Base-by-base conservation (phyloP, 2,888 invertebrate species). In the Drosophila rubida region DNA sequence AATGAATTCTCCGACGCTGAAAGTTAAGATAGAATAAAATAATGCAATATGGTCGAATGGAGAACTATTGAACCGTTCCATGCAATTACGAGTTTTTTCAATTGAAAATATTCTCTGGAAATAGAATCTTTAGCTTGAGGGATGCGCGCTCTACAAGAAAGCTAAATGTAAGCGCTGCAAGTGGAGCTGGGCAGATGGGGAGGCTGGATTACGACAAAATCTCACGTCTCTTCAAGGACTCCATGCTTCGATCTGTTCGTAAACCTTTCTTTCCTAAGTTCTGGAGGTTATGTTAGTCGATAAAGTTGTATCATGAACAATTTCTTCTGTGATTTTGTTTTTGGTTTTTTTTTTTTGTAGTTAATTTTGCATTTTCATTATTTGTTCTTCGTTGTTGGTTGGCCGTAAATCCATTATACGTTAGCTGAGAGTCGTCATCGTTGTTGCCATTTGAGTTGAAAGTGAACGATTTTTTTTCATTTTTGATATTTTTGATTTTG, bases 391-490 rank as follows among this genome's bases (percentile, higher is more conserved):
- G 11, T 22, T 16, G 16, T 50, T 42, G 35, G 44, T 41, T 45
- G 25, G 62, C 64, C 80, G 27, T 78, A 70, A 81, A 68, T 81
- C 81, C 81, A n/a, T 80, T 68, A 16, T 58, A 68, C 54, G 58
- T 32, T 80, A 63, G 76, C 76, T 61, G 68, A 62, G 58, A 51
- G 81, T 80, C 67, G 85, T 78, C 67, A 48, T 65, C 81, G 63
- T 70, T 65, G 59, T 62, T 69, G 66, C 59, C 69, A 75, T 80
- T 65, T 63, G 69, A 81, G 78, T 81, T 81, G 79, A 84, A 81
- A 81, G 81, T 80, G 63, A 81, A 84, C 81, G 81, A 65, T 57
- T 73, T 79, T 68, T 72, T 66, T 65, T 69, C 37, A 62, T 66
- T 66, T 61, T 65, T 61, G 55, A 53, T 65, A 48, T 42, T 74